These are phyloP conservation scores for Ara ararauna DNA, from an alignment of 2,797 vertebrate genomes.

Conservation along the genomic window DNA sequence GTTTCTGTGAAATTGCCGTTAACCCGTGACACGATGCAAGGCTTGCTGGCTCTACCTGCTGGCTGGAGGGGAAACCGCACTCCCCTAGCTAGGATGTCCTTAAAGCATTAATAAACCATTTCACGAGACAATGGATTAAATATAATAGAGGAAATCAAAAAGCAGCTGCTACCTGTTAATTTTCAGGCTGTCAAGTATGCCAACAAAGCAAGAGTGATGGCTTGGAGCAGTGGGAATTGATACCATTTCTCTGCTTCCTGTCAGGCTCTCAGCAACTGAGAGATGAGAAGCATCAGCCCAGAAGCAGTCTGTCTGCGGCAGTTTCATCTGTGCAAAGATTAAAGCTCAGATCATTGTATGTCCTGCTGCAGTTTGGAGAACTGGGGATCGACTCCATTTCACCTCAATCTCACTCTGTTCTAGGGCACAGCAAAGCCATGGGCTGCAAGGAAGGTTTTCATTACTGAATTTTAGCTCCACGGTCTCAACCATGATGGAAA, in stretches of 20 bases:
- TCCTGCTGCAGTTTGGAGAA: neutral
- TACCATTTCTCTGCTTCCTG: conserved; percentile 39
- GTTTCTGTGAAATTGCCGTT: neutral
- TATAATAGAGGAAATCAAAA: conserved; percentile 55
- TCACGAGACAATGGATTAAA: conserved; percentile 11
- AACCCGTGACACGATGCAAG: conserved; percentile 42
- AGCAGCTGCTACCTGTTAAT: conserved; percentile 47
- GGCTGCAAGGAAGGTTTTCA: conserved; percentile 33
- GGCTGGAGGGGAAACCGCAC: conserved; percentile 46
- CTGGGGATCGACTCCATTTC: neutral
- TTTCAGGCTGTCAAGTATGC: neutral
- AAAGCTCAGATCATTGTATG: neutral
- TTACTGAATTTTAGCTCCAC: neutral
- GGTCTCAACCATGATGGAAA: conserved; percentile 38
- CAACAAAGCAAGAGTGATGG: conserved; percentile 34
- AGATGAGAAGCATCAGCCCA: neutral
- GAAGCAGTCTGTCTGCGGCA: neutral
- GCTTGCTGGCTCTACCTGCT: conserved; percentile 71
- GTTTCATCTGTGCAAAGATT: conserved; percentile 17
- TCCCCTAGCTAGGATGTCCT: neutral
- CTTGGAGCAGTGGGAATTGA: neutral
- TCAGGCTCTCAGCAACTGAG: conserved; percentile 21
- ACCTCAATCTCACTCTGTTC: neutral
- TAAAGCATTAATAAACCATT: conserved; percentile 26
- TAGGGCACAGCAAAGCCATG: neutral